These are phyloP conservation scores for Thumatha senex DNA, from an alignment of 2,888 invertebrate genomes.

Conservation along the genomic window DNA sequence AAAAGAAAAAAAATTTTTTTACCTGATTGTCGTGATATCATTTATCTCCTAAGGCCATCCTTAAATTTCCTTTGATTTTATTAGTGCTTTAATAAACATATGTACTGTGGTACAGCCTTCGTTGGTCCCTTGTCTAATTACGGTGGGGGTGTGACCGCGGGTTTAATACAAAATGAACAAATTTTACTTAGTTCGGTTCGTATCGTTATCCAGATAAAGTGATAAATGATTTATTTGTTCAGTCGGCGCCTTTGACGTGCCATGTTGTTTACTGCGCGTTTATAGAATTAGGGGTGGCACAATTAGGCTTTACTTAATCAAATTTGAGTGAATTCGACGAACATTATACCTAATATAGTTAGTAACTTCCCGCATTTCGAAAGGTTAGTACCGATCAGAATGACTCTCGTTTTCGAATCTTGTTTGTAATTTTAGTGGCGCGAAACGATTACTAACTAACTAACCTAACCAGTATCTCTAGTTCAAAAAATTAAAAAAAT, in stretches of 20 bases:
- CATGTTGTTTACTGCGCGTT: neutral
- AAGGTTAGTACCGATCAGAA: no score
- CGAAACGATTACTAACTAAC: no score
- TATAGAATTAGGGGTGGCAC: neutral
- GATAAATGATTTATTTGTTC: conserved; percentile 3
- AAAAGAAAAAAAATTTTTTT: no score
- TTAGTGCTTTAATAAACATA: no score
- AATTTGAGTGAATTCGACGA: neutral
- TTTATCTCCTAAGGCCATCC: no score
- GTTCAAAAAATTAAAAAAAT: no score
- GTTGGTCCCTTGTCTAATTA: neutral
- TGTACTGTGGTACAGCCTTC: neutral
- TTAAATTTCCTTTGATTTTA: no score
- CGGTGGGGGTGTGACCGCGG: neutral
- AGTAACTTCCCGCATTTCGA: no score
- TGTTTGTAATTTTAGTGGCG: no score
- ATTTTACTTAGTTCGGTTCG: neutral
- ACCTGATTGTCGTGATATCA: no score
- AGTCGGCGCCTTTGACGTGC: neutral
- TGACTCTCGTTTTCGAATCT: no score
- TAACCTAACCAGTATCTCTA: no score
- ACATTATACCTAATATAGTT: neutral
- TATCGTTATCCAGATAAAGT: neutral
- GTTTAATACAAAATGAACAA: conserved; percentile 1
- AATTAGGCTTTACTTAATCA: neutral